phyloP scores from a whole-genome alignment of 2,888 invertebrate species.

The Julus scandinavius region DNA sequence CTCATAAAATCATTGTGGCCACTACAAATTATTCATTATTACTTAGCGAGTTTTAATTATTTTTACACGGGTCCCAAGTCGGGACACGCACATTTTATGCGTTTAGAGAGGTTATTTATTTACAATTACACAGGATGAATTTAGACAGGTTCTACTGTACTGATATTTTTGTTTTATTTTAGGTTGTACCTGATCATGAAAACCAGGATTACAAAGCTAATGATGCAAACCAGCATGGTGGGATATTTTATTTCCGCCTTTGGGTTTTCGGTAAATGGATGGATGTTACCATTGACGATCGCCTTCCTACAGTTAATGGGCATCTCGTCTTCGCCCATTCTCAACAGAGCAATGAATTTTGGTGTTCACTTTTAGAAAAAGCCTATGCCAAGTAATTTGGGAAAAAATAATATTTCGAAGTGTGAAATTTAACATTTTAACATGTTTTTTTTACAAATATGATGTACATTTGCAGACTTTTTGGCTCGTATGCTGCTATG shows the following conservation, averaged over 20 bases:
- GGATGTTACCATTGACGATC: conserved; percentile 72
- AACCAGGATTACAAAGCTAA: conserved; percentile 71
- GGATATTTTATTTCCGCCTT: conserved; percentile 70
- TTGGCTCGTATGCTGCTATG: conserved; percentile 64
- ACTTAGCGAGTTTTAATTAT: too few relatives aligned
- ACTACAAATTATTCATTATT: too few relatives aligned
- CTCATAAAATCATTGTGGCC: too few relatives aligned
- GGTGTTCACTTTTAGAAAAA: conserved; percentile 74
- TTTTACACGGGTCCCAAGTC: too few relatives aligned
- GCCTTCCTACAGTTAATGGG: conserved; percentile 69
- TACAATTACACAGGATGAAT: too few relatives aligned
- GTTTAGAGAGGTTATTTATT: too few relatives aligned
- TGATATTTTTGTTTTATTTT: conserved; percentile 55
- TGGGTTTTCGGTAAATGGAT: conserved; percentile 74
- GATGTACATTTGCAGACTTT: conserved; percentile 56
- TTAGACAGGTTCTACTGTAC: not conserved
- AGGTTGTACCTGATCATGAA: conserved; percentile 72
- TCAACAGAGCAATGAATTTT: conserved; percentile 71
- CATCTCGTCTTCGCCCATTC: conserved; percentile 71
- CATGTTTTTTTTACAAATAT: too few relatives aligned
- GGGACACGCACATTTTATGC: too few relatives aligned
- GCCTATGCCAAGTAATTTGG: not conserved
- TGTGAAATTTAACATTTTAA: too few relatives aligned
- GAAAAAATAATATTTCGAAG: not conserved
- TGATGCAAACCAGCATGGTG: conserved; percentile 67